Percentiles rank a stretch among this genome's conserved stretches.
Conservation (phyloP, 2,113 vertebrate species). For the Neofelis nebulosa region DNA sequence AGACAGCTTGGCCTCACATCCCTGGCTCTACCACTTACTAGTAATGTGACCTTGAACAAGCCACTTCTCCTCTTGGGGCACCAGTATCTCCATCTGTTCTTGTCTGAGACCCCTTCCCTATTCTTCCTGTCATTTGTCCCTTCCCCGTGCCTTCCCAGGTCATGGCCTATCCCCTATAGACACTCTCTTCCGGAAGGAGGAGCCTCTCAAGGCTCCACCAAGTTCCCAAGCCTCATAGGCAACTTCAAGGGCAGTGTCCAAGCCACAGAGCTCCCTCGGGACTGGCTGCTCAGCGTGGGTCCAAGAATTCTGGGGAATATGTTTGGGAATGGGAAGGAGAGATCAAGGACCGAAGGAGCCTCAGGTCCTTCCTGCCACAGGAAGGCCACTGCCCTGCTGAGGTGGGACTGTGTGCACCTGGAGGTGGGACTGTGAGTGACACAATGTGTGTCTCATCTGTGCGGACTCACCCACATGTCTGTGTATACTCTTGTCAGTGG, state of each 20-base stretch:
- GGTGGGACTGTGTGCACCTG: background rate
- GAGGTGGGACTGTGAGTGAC: background rate
- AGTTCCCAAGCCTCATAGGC: conserved; percentile 43
- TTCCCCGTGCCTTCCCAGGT: background rate
- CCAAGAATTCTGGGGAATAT: background rate
- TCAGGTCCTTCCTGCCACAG: background rate
- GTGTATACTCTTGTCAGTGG: background rate
- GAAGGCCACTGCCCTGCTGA: background rate
- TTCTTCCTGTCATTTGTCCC: background rate
- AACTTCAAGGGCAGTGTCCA: conserved; percentile 28
- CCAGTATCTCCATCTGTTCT: background rate
- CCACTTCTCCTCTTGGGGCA: background rate
- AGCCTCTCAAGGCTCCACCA: background rate
- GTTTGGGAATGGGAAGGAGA: background rate
- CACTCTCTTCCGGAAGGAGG: background rate
- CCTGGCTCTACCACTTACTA: background rate
- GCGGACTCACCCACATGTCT: background rate
- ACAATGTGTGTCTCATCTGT: background rate
- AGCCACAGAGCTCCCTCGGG: conserved; percentile 1
- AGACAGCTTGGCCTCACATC: background rate
- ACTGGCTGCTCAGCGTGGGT: background rate
- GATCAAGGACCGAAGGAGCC: background rate
- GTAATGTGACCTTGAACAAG: background rate
- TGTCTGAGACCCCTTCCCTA: background rate
- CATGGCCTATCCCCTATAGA: background rate